phyloP scores from a whole-genome alignment of 2,113 vertebrate genomes.

The Antigone vipio region DNA sequence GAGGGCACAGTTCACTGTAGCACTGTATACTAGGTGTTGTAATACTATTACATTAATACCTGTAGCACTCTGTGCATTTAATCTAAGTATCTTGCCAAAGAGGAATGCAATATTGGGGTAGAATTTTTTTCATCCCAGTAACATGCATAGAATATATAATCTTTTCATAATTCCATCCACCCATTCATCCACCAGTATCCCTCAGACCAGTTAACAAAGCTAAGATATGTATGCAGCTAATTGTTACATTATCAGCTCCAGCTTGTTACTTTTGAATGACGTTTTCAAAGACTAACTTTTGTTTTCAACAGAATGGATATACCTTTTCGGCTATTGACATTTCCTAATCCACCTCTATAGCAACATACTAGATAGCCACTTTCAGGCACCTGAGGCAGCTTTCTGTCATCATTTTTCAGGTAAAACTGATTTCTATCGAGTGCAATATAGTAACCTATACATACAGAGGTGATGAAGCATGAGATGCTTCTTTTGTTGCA shows the following conservation, averaged over 20 bases:
- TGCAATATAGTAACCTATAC: background rate
- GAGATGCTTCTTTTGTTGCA: background rate
- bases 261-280: background rate
- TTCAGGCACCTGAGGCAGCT: background rate
- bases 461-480: background rate
- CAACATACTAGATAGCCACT: background rate
- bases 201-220: background rate
- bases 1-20: background rate
- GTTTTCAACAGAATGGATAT: background rate
- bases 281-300: background rate
- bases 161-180: background rate
- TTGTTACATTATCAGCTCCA: background rate
- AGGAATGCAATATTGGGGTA: background rate
- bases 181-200: background rate
- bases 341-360: background rate
- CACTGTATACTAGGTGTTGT: background rate
- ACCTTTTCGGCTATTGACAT: background rate
- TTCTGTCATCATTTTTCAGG: background rate
- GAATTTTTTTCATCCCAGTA: background rate
- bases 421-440: background rate
- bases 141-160: background rate
- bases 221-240: background rate
- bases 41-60: background rate
- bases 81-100: background rate
- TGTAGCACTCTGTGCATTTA: background rate